Evolutionary conservation across 1,140 invertebrate genomes (phyloP).

Genomic region (Drosophila tsacasi): DNA sequence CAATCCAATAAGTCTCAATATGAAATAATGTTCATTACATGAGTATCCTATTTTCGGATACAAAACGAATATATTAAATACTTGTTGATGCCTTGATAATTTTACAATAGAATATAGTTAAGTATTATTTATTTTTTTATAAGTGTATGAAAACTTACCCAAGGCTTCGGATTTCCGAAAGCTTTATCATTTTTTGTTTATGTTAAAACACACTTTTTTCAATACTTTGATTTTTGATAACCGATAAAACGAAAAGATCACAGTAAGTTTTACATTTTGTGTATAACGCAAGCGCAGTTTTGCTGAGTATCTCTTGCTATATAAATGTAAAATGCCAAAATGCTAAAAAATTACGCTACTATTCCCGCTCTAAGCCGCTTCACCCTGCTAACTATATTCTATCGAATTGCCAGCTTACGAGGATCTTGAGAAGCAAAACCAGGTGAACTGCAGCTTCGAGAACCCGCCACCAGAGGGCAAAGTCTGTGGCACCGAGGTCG

Average conservation of each 20-base stretch:
- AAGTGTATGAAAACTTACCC: neutral
- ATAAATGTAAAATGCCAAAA: neutral
- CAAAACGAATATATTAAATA: neutral
- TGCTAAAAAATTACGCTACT: neutral
- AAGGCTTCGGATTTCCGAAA: conserved; percentile 7
- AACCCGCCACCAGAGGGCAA: conserved; percentile 65
- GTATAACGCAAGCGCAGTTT: conserved; percentile 5
- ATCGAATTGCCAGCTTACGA: conserved; percentile 64
- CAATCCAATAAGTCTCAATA: neutral
- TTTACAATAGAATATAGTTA: neutral
- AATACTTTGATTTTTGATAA: conserved; percentile 57
- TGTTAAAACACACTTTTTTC: conserved; percentile 19
- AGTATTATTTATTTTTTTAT: neutral
- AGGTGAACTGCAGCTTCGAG: conserved; percentile 80
- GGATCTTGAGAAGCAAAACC: conserved; percentile 75
- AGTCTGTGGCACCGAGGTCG: conserved; percentile 71
- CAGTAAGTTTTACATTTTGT: conserved; percentile 59
- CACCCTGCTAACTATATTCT: neutral
- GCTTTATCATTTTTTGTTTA: neutral
- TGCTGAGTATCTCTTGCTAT: conserved; percentile 5
- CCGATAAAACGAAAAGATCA: conserved; percentile 46
- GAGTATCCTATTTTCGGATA: neutral
- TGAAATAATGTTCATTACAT: neutral
- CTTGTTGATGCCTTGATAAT: neutral
- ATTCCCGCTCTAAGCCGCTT: neutral